Conservation (phyloP, 2,113 vertebrate genomes). For the Pomatorhinus ruficollis region DNA sequence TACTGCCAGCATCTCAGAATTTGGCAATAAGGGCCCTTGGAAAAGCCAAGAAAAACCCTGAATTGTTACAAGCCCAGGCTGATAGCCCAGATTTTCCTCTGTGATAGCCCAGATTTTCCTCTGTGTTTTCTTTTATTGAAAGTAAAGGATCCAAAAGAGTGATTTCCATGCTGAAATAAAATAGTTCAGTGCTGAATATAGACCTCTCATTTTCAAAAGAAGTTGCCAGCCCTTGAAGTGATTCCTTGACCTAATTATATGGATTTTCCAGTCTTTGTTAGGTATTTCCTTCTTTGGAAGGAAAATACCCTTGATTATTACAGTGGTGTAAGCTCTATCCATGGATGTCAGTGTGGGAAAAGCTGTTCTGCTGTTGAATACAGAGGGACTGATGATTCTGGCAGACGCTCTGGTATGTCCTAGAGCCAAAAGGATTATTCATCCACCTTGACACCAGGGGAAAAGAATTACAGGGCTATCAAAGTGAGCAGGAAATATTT, state of each 20-base stretch:
- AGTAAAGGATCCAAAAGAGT: not conserved
- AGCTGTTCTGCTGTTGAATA: not conserved
- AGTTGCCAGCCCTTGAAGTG: not conserved
- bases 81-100: conserved; percentile 5
- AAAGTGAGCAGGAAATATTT: not conserved
- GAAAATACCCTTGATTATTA: not conserved
- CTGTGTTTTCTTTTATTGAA: conserved; percentile 40
- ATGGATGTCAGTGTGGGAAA: conserved; percentile 2
- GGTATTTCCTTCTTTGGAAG: not conserved
- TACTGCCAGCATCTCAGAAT: conserved; percentile 8
- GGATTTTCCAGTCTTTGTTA: not conserved
- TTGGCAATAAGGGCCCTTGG: not conserved
- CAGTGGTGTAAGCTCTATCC: not conserved
- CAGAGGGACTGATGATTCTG: not conserved
- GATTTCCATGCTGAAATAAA: not conserved
- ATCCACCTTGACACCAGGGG: not conserved
- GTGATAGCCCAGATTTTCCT: not conserved
- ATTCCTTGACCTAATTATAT: not conserved
- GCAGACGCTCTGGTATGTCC: not conserved
- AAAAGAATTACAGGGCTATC: not conserved
- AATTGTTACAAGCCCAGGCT: conserved; percentile 22
- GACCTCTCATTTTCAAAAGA: not conserved
- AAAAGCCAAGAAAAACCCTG: conserved; percentile 44
- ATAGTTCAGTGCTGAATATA: not conserved
- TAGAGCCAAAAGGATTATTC: conserved; percentile 13